Evolutionary conservation across 2,113 vertebrate genomes (phyloP).

Genomic region (Hepsetus odoe): DNA sequence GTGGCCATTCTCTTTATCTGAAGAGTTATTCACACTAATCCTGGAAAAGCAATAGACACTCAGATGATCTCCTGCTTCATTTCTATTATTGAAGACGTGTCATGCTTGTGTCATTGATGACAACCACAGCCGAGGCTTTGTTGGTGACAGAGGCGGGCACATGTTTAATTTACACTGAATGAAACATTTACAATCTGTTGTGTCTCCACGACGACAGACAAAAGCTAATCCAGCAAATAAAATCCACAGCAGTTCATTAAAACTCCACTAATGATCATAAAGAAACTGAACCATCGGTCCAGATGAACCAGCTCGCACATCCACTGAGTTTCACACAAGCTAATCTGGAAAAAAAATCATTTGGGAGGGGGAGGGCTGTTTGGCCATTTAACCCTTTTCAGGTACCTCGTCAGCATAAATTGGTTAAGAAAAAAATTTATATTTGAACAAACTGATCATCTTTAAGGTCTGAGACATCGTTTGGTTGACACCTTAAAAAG

Average conservation of each 20-base stretch:
- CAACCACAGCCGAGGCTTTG: neutral
- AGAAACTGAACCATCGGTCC: neutral
- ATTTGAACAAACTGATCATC: too few species aligned
- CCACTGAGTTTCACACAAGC: too few species aligned
- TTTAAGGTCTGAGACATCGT: too few species aligned
- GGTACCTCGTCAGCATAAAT: too few species aligned
- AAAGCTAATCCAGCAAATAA: neutral
- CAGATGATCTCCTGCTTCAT: neutral
- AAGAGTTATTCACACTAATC: neutral
- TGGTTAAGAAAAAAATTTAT: too few species aligned
- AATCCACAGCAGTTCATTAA: neutral
- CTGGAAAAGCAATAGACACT: neutral
- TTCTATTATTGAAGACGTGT: neutral
- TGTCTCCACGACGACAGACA: neutral
- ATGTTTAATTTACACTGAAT: conserved; percentile 11
- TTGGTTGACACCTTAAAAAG: too few species aligned
- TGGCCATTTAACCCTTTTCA: too few species aligned
- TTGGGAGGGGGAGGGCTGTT: too few species aligned
- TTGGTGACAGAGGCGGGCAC: neutral
- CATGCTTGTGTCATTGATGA: neutral
- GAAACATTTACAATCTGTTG: neutral
- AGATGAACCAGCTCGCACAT: too few species aligned
- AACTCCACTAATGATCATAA: neutral
- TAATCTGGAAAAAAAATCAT: too few species aligned
- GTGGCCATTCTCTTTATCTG: neutral